Conservation (phyloP, 2,888 invertebrate species). For the Cyclophora punctaria region DNA sequence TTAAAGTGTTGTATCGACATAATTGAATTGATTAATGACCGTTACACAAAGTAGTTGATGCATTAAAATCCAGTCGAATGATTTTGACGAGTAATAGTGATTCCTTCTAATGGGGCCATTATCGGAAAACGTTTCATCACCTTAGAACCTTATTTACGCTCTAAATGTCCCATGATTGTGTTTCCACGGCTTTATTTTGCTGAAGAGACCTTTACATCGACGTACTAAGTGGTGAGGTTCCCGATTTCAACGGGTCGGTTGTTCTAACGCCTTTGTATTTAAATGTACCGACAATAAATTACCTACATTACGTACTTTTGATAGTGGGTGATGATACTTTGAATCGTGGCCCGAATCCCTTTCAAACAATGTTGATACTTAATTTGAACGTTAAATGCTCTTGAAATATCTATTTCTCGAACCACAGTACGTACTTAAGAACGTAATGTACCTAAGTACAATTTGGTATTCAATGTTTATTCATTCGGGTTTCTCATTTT, state of each 20-base stretch:
- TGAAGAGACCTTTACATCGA: slow-evolving; percentile 14
- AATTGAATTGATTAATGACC: slow-evolving; percentile 16
- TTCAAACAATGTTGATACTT: neutral
- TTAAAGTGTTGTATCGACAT: slow-evolving; percentile 1
- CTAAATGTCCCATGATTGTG: slow-evolving; percentile 30
- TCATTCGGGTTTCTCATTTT: too few relatives aligned
- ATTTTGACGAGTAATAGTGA: slow-evolving; percentile 18
- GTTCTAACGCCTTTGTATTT: slow-evolving; percentile 5
- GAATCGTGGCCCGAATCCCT: slow-evolving; percentile 8
- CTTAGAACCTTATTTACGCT: slow-evolving; percentile 31
- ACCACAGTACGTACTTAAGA: too few relatives aligned
- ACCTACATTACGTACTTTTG: neutral
- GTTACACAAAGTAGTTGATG: slow-evolving; percentile 6
- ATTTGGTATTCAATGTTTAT: too few relatives aligned
- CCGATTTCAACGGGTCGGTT: slow-evolving; percentile 12
- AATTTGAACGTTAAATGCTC: too few relatives aligned
- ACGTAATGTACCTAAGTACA: too few relatives aligned
- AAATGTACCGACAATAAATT: slow-evolving; percentile 7
- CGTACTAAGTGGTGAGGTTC: slow-evolving; percentile 1
- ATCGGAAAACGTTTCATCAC: slow-evolving; percentile 42
- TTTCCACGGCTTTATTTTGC: slow-evolving; percentile 18
- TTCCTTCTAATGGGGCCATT: slow-evolving; percentile 31
- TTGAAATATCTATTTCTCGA: too few relatives aligned
- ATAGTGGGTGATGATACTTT: slow-evolving; percentile 2
- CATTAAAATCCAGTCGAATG: slow-evolving; percentile 10